Conservation (phyloP, 2,113 vertebrate species). For the Sitta europaea region DNA sequence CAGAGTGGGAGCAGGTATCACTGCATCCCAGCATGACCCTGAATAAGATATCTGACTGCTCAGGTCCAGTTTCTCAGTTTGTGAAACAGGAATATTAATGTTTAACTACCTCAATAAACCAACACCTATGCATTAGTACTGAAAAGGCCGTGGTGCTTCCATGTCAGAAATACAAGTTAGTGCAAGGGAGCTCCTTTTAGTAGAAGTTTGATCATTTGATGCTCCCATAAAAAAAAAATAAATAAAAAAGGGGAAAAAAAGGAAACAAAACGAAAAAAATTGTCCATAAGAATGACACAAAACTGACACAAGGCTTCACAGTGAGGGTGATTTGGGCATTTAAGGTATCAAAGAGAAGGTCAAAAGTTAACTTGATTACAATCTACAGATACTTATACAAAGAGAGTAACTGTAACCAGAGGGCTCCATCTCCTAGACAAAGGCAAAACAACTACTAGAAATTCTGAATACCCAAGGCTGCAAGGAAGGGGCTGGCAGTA, state of each 20-base stretch:
- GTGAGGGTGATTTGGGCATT: neutral
- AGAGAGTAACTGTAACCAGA: neutral
- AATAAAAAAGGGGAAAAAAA: neutral
- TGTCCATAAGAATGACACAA: neutral
- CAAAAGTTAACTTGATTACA: constrained; percentile 36
- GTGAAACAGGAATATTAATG: constrained; percentile 19
- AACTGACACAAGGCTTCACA: neutral
- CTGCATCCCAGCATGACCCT: neutral
- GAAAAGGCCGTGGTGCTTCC: neutral
- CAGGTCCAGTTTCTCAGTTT: neutral
- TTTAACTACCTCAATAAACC: constrained; percentile 12
- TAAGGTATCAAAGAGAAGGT: constrained; percentile 21
- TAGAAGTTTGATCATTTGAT: neutral
- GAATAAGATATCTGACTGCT: neutral
- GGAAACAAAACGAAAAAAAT: neutral
- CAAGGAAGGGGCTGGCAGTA: neutral
- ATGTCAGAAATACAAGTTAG: neutral
- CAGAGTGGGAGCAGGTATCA: neutral
- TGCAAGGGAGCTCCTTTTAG: neutral
- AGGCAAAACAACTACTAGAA: neutral
- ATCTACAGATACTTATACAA: constrained; percentile 7
- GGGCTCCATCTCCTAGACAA: neutral
- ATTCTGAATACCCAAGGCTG: neutral
- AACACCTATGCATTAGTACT: neutral
- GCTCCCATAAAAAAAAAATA: neutral